phyloP scores from a whole-genome alignment of 2,113 vertebrate genomes.

The Loxodonta africana region DNA sequence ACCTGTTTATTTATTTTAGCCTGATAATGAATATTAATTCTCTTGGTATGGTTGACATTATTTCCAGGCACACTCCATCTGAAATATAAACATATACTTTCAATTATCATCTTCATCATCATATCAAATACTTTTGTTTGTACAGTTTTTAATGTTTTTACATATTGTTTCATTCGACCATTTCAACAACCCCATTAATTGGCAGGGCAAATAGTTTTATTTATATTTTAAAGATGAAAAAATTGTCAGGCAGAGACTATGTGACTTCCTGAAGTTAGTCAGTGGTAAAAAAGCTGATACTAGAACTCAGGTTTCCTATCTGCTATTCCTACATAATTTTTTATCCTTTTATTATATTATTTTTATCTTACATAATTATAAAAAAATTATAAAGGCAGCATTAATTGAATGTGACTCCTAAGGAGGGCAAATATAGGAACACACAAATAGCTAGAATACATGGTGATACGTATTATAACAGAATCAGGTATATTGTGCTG shows the following conservation, averaged over 20 bases:
- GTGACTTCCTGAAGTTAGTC: background rate
- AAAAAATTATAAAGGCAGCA: background rate
- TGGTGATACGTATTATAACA: background rate
- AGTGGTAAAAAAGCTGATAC: background rate
- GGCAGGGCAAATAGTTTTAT: background rate
- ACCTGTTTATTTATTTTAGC: background rate
- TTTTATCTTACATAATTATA: background rate
- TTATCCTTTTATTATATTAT: slow-evolving; percentile 27
- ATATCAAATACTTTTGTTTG: slow-evolving; percentile 32
- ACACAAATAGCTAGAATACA: slow-evolving; percentile 10
- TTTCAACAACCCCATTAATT: background rate
- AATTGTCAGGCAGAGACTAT: background rate
- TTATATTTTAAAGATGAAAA: slow-evolving; percentile 52
- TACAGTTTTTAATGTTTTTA: slow-evolving; percentile 50
- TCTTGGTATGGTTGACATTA: background rate
- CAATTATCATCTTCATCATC: background rate
- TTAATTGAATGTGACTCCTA: background rate
- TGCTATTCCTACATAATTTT: slow-evolving; percentile 11
- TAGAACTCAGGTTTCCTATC: background rate
- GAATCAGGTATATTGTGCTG: background rate
- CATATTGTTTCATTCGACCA: slow-evolving; percentile 1
- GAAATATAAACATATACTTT: background rate
- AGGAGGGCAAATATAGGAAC: background rate
- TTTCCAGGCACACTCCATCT: background rate
- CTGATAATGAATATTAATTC: background rate